phyloP scores from a whole-genome alignment of 2,888 invertebrate genomes.

The Pyrrhosoma nymphula region DNA sequence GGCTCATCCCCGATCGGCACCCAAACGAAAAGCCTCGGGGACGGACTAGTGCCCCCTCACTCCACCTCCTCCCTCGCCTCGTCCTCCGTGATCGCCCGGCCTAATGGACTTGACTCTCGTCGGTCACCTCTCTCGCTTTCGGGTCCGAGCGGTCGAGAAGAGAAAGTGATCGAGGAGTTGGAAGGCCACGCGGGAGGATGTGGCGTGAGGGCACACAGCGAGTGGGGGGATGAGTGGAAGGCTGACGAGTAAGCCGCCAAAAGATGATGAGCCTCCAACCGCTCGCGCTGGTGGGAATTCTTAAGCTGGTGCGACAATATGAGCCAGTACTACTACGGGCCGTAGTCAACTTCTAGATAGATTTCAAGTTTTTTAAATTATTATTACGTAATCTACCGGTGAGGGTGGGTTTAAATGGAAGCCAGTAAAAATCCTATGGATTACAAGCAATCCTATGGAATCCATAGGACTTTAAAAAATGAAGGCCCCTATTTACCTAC shows the following conservation, averaged over 20 bases:
- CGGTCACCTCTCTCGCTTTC: not conserved
- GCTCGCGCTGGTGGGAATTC: not conserved
- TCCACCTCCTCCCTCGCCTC: not conserved
- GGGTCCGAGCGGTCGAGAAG: not conserved
- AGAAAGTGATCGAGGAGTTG: not conserved
- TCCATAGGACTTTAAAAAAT: too few relatives aligned
- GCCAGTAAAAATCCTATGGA: too few relatives aligned
- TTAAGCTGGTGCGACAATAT: not conserved
- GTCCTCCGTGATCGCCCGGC: not conserved
- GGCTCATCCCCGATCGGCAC: not conserved
- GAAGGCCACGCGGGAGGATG: not conserved
- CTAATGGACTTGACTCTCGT: slow-evolving; percentile 8
- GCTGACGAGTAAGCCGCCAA: not conserved
- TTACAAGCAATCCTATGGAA: too few relatives aligned
- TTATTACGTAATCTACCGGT: too few relatives aligned
- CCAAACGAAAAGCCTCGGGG: not conserved
- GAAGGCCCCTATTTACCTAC: too few relatives aligned
- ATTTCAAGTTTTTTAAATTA: too few relatives aligned
- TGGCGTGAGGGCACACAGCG: not conserved
- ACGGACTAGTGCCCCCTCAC: not conserved
- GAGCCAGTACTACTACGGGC: too few relatives aligned
- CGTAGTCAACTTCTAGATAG: too few relatives aligned
- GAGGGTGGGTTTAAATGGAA: too few relatives aligned
- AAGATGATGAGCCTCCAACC: not conserved
- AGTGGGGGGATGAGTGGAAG: not conserved